Base-by-base conservation (phyloP, 2,888 invertebrate genomes). In the Habrosyne pyritoides region DNA sequence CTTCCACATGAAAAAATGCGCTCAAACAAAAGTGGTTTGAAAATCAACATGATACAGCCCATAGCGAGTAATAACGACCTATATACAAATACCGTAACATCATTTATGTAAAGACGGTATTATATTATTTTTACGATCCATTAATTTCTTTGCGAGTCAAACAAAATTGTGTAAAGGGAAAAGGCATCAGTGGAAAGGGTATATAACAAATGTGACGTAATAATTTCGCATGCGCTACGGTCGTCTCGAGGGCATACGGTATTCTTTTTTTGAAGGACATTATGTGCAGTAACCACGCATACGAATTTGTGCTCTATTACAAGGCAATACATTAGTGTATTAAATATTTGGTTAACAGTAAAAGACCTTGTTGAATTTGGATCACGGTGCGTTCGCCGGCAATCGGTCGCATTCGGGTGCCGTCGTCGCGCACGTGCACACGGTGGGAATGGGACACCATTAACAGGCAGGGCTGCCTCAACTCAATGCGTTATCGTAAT, bases 341-440 rank as follows among this genome's bases (percentile, higher is more conserved):
- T 55, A 53, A 61, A 57, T 65, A 1, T 8, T n/a, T 49, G 62
- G 52, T 4, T 2, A 28, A 50, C 12, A 10, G 49, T 14, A 47
- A 22, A 28, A 59, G 6, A 57, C 53, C 28, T 60, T 73, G 77
- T 74, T 60, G 62, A 60, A 69, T 62, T 66, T 62, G 56, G 66
- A 66, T 65, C 60, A 67, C 64, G 69, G 66, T 62, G 64, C 56
- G 71, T 72, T 81, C 79, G 84, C 71, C 70, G 73, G 73, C 72
- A 71, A 71, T 89, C 87, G 89, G 85, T 72, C 73, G 79, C 86
- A 85, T 85, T 89, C 89, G 89, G 85, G 82, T 77, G 86, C 80
- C 77, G 83, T 80, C 87, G 87, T 60, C 78, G 76, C 81, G 86
- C 89, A 89, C 89, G 89, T 89, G 88, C 84, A 82, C 83, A 79